A percentile compares a stretch with the other conserved stretches of the same genome.
Evolutionary conservation across 1,140 invertebrate genomes (phyloP).

Genomic region (Penaeus japonicus): DNA sequence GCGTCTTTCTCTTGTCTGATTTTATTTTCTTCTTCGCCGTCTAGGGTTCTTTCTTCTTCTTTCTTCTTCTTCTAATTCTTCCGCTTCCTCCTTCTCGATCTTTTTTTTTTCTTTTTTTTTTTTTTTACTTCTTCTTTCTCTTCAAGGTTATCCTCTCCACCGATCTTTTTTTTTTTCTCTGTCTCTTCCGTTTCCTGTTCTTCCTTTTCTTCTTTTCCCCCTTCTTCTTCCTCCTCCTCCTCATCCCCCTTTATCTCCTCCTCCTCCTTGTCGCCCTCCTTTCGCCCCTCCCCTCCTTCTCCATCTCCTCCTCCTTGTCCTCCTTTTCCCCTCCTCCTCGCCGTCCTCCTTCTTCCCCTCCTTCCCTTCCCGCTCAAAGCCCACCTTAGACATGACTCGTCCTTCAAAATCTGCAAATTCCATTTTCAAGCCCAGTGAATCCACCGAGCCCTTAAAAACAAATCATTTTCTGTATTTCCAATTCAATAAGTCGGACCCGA

Average conservation of each 20-base stretch:
- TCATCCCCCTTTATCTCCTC: not conserved
- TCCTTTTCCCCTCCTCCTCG: not conserved
- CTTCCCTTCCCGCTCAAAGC: not conserved
- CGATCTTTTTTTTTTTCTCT: too few relatives aligned
- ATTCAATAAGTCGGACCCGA: constrained; percentile 49
- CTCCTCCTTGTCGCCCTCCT: not conserved
- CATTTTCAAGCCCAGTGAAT: constrained; percentile 42
- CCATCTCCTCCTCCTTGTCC: not conserved
- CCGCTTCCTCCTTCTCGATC: not conserved
- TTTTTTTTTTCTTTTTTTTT: not conserved
- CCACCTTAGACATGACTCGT: not conserved
- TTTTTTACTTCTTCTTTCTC: not conserved
- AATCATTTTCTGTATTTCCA: constrained; percentile 54
- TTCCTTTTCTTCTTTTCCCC: not conserved
- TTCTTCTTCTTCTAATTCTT: not conserved
- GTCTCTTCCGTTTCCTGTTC: too few relatives aligned
- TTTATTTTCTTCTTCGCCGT: not conserved
- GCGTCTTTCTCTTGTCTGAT: not conserved
- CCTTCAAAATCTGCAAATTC: constrained; percentile 47
- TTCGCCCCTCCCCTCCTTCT: not conserved
- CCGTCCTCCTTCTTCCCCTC: not conserved
- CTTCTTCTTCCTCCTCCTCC: not conserved
- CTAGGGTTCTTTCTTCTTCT: not conserved
- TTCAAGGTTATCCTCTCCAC: too few relatives aligned
- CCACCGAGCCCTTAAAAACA: constrained; percentile 44